Evolutionary conservation across 1,140 invertebrate species (phyloP).

Genomic region (Lamellibrachia luymesi): DNA sequence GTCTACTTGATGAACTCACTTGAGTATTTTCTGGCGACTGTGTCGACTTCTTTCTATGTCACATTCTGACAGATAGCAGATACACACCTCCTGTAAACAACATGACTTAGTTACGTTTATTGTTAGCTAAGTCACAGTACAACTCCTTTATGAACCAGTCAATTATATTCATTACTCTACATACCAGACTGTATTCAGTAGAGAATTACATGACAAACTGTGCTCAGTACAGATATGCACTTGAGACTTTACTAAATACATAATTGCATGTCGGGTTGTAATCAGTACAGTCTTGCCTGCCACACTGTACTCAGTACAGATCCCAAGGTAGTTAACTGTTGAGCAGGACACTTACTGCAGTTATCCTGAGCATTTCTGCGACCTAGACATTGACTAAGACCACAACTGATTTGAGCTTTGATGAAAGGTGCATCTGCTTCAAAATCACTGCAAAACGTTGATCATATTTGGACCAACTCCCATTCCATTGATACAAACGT

Average conservation of each 20-base stretch:
- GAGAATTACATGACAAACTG: neutral
- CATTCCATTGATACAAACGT: too few relatives aligned
- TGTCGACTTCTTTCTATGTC: slow-evolving; percentile 75
- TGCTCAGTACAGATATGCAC: neutral
- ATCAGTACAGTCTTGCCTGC: neutral
- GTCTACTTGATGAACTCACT: slow-evolving; percentile 53
- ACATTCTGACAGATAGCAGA: slow-evolving; percentile 89
- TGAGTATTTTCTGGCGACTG: slow-evolving; percentile 74
- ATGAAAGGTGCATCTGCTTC: too few relatives aligned
- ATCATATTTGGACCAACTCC: too few relatives aligned
- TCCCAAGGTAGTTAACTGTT: too few relatives aligned
- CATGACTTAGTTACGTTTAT: too few relatives aligned
- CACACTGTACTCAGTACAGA: too few relatives aligned
- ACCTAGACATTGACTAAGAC: too few relatives aligned
- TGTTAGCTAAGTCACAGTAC: neutral
- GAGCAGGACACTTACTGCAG: too few relatives aligned
- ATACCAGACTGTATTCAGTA: neutral
- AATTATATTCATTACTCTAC: neutral
- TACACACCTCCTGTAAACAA: slow-evolving; percentile 72
- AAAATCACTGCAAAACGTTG: too few relatives aligned
- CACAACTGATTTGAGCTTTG: too few relatives aligned
- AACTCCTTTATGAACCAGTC: neutral
- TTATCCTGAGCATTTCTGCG: too few relatives aligned
- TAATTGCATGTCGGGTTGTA: neutral
- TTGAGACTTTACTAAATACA: neutral